A percentile compares a stretch with the other conserved stretches of the same genome.
phyloP scores from a whole-genome alignment of 2,888 invertebrate genomes.

The Eupithecia insigniata region DNA sequence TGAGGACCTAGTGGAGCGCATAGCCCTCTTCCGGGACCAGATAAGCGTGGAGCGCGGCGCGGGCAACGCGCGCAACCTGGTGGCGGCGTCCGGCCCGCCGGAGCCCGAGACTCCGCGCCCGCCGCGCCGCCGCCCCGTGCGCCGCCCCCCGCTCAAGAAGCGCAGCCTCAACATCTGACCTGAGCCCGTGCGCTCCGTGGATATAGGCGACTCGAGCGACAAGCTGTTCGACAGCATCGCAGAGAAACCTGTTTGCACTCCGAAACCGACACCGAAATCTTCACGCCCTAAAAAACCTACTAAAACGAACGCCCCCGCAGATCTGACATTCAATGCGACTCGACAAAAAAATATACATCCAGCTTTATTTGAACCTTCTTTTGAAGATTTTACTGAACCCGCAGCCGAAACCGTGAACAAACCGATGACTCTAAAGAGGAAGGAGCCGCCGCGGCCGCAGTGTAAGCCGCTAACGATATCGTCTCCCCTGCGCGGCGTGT shows the following conservation, averaged over 20 bases:
- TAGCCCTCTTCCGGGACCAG: slow-evolving; percentile 70
- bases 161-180: slow-evolving; percentile 46
- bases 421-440: neutral
- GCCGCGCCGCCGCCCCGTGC: slow-evolving; percentile 55
- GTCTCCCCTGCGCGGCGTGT: slow-evolving; percentile 15
- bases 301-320: neutral
- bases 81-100: slow-evolving; percentile 71
- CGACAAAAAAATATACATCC: no score
- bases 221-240: neutral
- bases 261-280: neutral
- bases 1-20: slow-evolving; percentile 69
- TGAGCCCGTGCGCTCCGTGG: neutral
- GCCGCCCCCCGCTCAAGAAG: slow-evolving; percentile 27
- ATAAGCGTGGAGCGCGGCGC: slow-evolving; percentile 64
- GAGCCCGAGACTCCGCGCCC: slow-evolving; percentile 71
- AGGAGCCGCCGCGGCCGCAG: neutral
- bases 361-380: no score
- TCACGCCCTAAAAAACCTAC: neutral
- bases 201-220: neutral
- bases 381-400: no score
- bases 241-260: neutral
- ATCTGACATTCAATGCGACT: neutral
- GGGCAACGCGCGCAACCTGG: slow-evolving; percentile 74
- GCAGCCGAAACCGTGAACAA: neutral
- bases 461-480: slow-evolving; percentile 4